Percentiles rank a stretch among this genome's conserved stretches.
Conservation (phyloP, 2,888 invertebrate genomes). For the Lymantria dispar region DNA sequence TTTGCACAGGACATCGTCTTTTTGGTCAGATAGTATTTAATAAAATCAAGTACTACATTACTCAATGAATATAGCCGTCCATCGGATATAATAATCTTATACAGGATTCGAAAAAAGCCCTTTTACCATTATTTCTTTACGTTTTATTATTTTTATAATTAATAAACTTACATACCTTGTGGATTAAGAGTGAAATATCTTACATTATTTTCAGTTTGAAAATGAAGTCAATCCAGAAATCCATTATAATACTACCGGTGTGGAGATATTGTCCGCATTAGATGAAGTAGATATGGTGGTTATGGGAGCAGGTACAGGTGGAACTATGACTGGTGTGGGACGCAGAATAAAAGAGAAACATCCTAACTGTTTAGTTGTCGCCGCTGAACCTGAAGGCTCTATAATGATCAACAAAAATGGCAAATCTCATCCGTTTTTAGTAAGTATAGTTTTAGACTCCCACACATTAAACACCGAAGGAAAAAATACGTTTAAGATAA, state of each 20-base stretch:
- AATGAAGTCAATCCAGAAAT: conserved; percentile 96
- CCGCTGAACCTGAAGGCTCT: conserved; percentile 94
- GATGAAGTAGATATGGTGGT: conserved; percentile 91
- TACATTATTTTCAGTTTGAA: conserved; percentile 84
- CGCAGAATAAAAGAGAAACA: conserved; percentile 91
- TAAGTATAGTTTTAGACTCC: conserved; percentile 6
- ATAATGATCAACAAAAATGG: conserved; percentile 44
- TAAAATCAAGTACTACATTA: too few species aligned
- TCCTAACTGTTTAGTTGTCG: conserved; percentile 89
- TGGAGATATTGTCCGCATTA: conserved; percentile 88
- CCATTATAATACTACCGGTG: conserved; percentile 95
- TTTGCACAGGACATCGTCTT: too few species aligned
- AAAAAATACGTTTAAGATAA: too few species aligned
- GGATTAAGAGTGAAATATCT: background rate
- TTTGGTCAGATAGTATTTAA: too few species aligned
- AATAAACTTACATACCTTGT: too few species aligned
- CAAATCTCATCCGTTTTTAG: conserved; percentile 36
- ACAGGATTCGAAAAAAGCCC: too few species aligned
- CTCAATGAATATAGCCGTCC: too few species aligned
- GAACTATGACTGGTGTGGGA: conserved; percentile 93
- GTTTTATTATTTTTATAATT: too few species aligned
- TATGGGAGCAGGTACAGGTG: conserved; percentile 94
- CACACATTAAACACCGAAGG: too few species aligned
- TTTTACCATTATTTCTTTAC: too few species aligned
- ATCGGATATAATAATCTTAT: too few species aligned